Evolutionary conservation across 2,797 vertebrate genomes (phyloP).

Genomic region (Euphonia xanthogaster): DNA sequence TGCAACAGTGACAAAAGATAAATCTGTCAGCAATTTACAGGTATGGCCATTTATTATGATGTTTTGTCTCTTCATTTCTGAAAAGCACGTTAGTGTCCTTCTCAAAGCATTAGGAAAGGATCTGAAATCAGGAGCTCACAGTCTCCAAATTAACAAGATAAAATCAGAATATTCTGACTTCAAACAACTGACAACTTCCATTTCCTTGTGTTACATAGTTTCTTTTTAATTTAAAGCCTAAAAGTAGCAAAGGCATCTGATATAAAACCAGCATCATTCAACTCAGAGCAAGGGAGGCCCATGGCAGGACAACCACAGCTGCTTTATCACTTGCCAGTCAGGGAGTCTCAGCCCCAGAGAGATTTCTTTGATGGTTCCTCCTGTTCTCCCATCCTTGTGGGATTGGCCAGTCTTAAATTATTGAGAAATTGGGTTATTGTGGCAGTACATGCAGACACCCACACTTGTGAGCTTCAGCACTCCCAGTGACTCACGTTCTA

Average conservation of each 20-base stretch:
- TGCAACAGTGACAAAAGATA: neutral
- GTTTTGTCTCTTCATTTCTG: neutral
- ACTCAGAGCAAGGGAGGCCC: neutral
- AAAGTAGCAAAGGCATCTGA: neutral
- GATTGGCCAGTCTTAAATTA: neutral
- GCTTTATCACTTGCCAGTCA: neutral
- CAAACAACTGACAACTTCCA: neutral
- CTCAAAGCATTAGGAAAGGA: neutral
- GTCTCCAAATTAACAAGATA: neutral
- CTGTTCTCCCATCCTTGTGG: neutral
- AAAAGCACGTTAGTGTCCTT: neutral
- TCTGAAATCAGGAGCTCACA: neutral
- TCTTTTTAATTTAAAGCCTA: neutral
- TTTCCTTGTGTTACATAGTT: neutral
- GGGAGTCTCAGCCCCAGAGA: neutral
- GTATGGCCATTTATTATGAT: neutral
- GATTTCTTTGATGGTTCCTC: neutral
- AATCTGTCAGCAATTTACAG: neutral
- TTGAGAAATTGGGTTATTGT: constrained; percentile 45
- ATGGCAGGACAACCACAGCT: neutral
- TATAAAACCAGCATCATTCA: neutral
- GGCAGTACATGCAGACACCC: neutral
- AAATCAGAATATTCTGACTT: neutral
- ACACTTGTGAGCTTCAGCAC: neutral
- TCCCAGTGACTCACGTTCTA: constrained; percentile 8